phyloP scores from a whole-genome alignment of 2,888 invertebrate genomes.

The Drosophila emarginata region DNA sequence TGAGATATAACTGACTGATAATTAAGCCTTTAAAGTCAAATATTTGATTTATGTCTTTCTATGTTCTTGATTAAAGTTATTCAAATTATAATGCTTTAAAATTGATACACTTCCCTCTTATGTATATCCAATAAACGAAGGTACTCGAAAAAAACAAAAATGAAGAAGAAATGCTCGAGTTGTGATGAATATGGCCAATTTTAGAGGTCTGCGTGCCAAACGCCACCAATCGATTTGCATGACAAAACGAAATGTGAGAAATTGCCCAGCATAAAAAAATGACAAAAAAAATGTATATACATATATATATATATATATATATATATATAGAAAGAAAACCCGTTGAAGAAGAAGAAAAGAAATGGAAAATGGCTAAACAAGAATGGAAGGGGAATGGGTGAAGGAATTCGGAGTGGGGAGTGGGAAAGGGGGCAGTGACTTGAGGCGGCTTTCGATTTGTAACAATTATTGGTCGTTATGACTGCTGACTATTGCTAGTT shows the following conservation, averaged over 20 bases:
- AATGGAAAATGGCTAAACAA: neutral
- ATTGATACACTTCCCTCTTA: neutral
- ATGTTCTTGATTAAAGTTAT: neutral
- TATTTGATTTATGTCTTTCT: no score
- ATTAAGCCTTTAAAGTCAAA: no score
- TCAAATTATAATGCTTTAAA: neutral
- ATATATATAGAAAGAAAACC: neutral
- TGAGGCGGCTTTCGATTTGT: slow-evolving; percentile 60
- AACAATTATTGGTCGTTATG: slow-evolving; percentile 65
- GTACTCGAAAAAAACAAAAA: slow-evolving; percentile 30
- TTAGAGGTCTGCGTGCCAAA: slow-evolving; percentile 54
- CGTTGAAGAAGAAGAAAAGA: no score
- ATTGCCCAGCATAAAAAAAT: slow-evolving; percentile 52
- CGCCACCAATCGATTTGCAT: slow-evolving; percentile 67
- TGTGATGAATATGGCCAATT: slow-evolving; percentile 6
- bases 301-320: neutral
- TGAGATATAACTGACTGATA: no score
- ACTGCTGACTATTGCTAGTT: slow-evolving; percentile 25
- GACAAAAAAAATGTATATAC: slow-evolving; percentile 36
- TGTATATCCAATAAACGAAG: neutral
- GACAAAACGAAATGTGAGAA: slow-evolving; percentile 57
- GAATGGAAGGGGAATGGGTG: no score
- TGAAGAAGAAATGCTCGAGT: slow-evolving; percentile 18
- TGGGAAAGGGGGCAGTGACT: slow-evolving; percentile 5
- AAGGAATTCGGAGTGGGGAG: neutral